Percentiles rank a stretch among this genome's conserved stretches.
phyloP scores from a whole-genome alignment of 2,888 invertebrate species.

The Cyclophora punctaria region DNA sequence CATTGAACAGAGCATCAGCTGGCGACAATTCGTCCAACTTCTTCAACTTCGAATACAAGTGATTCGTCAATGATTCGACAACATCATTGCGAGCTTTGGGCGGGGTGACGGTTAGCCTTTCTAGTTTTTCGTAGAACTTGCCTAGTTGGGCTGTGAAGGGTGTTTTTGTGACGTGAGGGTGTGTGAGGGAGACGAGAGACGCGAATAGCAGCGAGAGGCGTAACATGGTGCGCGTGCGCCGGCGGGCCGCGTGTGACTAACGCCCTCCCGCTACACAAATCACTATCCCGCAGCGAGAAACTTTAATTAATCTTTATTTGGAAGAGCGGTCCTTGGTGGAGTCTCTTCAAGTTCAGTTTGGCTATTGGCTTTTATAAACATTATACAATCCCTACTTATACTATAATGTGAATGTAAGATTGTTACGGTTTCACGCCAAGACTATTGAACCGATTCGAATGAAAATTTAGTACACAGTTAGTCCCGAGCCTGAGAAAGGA shows the following conservation, averaged over 20 bases:
- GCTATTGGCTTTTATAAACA: too few species aligned
- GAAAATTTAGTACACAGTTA: too few species aligned
- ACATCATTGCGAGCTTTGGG: slow-evolving; percentile 18
- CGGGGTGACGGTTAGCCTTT: slow-evolving; percentile 40
- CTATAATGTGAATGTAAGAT: too few species aligned
- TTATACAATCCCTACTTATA: too few species aligned
- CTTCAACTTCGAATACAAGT: slow-evolving; percentile 50
- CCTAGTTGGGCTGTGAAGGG: slow-evolving; percentile 49
- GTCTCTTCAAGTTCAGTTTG: too few species aligned
- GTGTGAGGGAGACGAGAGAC: slow-evolving; percentile 37
- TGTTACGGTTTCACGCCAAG: too few species aligned
- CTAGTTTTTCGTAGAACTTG: slow-evolving; percentile 50
- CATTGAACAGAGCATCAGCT: slow-evolving; percentile 32
- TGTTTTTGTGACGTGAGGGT: slow-evolving; percentile 45
- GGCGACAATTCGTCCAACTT: slow-evolving; percentile 43
- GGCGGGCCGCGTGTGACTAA: slow-evolving; percentile 34
- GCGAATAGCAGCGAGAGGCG: slow-evolving; percentile 35
- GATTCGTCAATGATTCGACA: slow-evolving; percentile 15
- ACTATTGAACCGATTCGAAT: too few species aligned
- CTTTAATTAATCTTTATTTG: too few species aligned
- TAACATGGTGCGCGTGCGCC: slow-evolving; percentile 51
- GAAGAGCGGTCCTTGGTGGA: too few species aligned
- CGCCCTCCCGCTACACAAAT: too few species aligned
- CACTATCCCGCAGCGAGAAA: too few species aligned
- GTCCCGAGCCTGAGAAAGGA: too few species aligned